Conservation (phyloP, 2,113 vertebrate genomes). For the Emydocephalus ijimae region DNA sequence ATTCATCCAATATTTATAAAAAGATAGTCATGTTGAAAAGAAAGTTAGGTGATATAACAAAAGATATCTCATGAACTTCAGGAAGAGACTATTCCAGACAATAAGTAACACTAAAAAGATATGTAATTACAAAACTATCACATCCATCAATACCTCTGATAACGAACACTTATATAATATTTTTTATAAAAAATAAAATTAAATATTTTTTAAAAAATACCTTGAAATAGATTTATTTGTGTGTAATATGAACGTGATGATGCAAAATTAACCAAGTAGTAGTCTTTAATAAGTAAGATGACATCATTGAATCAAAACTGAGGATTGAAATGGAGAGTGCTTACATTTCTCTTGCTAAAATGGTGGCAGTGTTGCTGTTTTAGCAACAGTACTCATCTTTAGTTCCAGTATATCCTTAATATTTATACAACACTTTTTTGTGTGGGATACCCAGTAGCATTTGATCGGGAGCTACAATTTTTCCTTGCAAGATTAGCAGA, state of each 20-base stretch:
- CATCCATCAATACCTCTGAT: background rate
- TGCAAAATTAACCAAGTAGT: background rate
- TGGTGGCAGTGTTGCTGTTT: background rate
- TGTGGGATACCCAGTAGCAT: background rate
- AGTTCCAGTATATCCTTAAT: background rate
- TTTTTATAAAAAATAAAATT: background rate
- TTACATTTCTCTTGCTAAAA: background rate
- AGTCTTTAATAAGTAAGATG: background rate
- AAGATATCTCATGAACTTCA: background rate
- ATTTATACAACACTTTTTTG: background rate
- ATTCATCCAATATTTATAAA: background rate
- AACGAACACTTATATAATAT: background rate
- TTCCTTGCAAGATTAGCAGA: background rate
- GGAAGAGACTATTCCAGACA: background rate
- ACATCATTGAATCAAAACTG: background rate
- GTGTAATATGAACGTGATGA: background rate
- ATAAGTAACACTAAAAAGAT: background rate
- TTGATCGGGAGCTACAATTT: background rate
- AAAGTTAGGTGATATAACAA: background rate
- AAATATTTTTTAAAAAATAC: background rate
- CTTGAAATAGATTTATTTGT: background rate
- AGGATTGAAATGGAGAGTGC: background rate
- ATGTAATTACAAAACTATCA: background rate
- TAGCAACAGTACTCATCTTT: background rate
- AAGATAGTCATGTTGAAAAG: background rate